Evolutionary conservation across 2,797 vertebrate species (phyloP), one percentile per base, ranked within the genome.

Genomic region (Delichon dasypus): DNA sequence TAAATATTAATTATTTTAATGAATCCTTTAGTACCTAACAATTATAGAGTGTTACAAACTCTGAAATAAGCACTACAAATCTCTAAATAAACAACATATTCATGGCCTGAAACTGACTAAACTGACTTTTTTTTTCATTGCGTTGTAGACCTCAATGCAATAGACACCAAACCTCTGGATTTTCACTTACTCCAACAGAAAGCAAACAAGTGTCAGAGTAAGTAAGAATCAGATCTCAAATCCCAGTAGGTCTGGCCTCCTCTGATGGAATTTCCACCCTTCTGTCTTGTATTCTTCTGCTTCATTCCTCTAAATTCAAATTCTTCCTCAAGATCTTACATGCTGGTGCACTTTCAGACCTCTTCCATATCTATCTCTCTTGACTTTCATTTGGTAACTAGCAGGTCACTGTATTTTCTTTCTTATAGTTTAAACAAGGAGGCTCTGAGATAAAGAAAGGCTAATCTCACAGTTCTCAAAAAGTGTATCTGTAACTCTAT

Each of bases 1-100:
- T 75, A 85, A 90, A 60, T 89, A 83, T 84, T 86, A 84, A 92
- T 93, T 79, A 83, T 77, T 83, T n/a, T 91, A 97, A 94, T 77
- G 6, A 83, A 80, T 62, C 54, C 30, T 92, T 92, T 88, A 93
- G 80, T 89, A 85, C 68, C 66, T 93, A 84, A 85, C 78, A 92
- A 91, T 95, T 93, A 88, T 2, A 62, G 40, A 86, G 68, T 78
- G 48, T 91, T 75, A 91, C 44, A 81, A 94, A 92, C 82, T 91
- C 79, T 84, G 79, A 89, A 93, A 91, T 92, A 91, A 96, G 85
- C 79, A 81, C 54, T 36, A 38, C n/a, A 84, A 92, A 16, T 30
- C 29, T 70, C 76, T 90, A 88, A 91, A 89, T 88, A 95, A 96
- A 91, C 62, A 95, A 68, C 5, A 2, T 45, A 29, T 66, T 47